Percentiles rank a stretch among this genome's conserved stretches.
Evolutionary conservation across 2,797 vertebrate species (phyloP).

Genomic region (Chrysocyon brachyurus): DNA sequence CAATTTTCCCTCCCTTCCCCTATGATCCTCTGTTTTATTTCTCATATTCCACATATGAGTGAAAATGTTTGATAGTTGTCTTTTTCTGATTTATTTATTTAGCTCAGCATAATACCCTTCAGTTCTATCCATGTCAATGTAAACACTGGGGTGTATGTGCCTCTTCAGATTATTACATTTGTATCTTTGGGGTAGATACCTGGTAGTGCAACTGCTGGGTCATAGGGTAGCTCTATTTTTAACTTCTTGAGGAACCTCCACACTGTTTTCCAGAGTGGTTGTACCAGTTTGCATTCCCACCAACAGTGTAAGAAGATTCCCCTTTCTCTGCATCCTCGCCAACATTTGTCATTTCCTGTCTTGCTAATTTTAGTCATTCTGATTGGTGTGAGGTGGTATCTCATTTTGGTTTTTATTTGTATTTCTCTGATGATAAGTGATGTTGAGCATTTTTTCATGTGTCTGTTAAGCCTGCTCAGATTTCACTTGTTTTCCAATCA

Average conservation of each 20-base stretch:
- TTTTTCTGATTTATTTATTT: neutral
- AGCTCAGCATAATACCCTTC: neutral
- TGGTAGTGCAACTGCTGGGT: neutral
- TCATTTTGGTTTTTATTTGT: neutral
- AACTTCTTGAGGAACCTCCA: neutral
- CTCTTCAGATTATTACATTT: neutral
- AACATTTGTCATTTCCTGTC: neutral
- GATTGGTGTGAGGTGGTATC: neutral
- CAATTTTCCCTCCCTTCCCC: neutral
- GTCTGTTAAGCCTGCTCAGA: neutral
- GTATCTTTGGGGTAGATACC: neutral
- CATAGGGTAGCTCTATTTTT: neutral
- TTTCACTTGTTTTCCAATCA: slow-evolving; percentile 40
- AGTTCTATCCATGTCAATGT: neutral
- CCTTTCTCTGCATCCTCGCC: neutral
- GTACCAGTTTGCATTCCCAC: neutral
- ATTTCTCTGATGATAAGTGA: neutral
- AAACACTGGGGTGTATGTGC: neutral
- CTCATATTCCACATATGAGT: too few species aligned
- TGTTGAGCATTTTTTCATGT: neutral
- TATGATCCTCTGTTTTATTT: neutral
- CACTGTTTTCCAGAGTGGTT: neutral
- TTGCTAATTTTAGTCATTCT: neutral
- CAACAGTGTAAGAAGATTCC: neutral
- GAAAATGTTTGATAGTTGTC: too few species aligned